Evolutionary conservation across 2,888 invertebrate species (phyloP).

Genomic region (Sinelater perroti): DNA sequence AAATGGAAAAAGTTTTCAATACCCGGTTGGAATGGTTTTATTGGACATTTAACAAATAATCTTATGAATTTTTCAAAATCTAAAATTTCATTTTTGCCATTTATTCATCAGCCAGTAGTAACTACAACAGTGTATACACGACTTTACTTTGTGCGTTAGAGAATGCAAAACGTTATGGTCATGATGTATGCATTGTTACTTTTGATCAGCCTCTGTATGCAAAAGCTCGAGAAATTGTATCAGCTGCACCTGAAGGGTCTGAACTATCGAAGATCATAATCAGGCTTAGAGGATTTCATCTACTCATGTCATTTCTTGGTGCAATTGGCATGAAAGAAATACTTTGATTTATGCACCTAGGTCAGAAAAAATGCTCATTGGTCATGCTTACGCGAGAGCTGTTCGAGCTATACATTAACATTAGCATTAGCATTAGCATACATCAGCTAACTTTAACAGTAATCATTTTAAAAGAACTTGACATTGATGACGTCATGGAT

Average conservation of each 20-base stretch:
- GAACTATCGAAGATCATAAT: constrained; percentile 49
- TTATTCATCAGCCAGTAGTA: constrained; percentile 37
- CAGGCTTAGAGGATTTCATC: constrained; percentile 45
- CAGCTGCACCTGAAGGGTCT: constrained; percentile 41
- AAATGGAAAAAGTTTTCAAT: constrained; percentile 43
- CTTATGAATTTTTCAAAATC: background rate
- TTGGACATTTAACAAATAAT: constrained; percentile 31
- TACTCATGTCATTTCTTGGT: constrained; percentile 55
- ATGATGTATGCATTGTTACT: no score
- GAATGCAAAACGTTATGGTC: constrained; percentile 27
- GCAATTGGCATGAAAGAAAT: constrained; percentile 53
- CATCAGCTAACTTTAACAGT: constrained; percentile 51
- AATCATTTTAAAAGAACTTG: constrained; percentile 48
- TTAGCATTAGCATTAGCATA: no score
- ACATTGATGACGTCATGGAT: constrained; percentile 46
- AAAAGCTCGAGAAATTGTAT: constrained; percentile 47
- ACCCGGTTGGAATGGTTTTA: constrained; percentile 49
- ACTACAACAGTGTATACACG: constrained; percentile 8
- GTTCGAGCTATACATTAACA: no score
- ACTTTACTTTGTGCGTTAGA: constrained; percentile 4
- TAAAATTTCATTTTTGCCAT: constrained; percentile 31
- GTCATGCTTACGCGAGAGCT: constrained; percentile 47
- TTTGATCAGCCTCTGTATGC: constrained; percentile 47
- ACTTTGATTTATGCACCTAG: constrained; percentile 42
- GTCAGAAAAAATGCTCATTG: constrained; percentile 48